phyloP scores from a whole-genome alignment of 53 echinoderm and acorn worm species.

The Echinarachnius parma region DNA sequence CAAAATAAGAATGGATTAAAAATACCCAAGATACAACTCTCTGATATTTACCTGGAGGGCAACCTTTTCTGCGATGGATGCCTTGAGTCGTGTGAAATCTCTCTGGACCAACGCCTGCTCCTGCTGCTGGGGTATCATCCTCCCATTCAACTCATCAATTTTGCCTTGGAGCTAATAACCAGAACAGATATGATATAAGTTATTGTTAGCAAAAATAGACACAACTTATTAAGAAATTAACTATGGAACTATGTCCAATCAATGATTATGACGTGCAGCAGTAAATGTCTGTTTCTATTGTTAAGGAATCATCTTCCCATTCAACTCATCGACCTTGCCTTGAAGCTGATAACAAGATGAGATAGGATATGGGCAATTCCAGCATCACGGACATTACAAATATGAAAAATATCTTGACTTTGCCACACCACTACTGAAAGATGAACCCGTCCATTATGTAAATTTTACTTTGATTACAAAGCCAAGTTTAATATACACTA shows the following conservation, averaged over 20 bases:
- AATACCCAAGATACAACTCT: background rate
- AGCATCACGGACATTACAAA: no score
- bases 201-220: no score
- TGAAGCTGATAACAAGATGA: constrained; percentile 2
- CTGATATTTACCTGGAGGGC: constrained; percentile 68
- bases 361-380: no score
- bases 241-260: no score
- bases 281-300: constrained; percentile 65
- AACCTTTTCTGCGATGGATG: constrained; percentile 73
- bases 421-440: no score
- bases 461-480: no score
- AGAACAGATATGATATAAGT: background rate
- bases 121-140: constrained; percentile 63
- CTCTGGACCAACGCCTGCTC: constrained; percentile 69
- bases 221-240: no score
- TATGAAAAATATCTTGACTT: no score
- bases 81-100: constrained; percentile 62
- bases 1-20: background rate
- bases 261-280: no score
- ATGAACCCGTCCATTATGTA: no score
- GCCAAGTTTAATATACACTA: no score
- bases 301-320: constrained; percentile 52
- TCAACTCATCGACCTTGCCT: constrained; percentile 54
- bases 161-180: constrained; percentile 7
- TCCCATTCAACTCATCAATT: constrained; percentile 48